Base-by-base conservation (phyloP, 2,888 invertebrate genomes). In the Callinectes sapidus region DNA sequence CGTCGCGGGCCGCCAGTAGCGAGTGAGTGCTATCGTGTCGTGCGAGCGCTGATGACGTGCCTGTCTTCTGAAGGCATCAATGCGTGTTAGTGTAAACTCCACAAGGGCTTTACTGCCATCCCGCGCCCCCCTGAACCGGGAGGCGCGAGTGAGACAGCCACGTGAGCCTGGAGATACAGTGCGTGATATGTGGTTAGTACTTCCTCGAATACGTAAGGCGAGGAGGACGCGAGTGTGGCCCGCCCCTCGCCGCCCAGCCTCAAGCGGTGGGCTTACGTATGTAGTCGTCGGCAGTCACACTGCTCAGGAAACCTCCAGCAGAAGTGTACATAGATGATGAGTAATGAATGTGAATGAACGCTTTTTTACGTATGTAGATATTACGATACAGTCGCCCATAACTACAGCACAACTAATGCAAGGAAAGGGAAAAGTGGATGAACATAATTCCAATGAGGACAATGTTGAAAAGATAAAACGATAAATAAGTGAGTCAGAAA, bases 31-130 rank as follows among this genome's bases (percentile, higher is more conserved):
- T 23, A 28, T 81, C 35, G 81, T 81, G 35, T 81, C 35, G 81
- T 32, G 81, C 35, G 16, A 16, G 35, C 35, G 35, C 81, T 81
- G 81, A 35, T 35, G 35, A 81, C 81, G 81, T 81, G 81, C 35
- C 81, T 35, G 81, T 81, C 81, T 81, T 35, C 81, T 81, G 71
- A 81, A 35, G 81, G 81, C 81, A 35, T 14, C 81, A 32, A 35
- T 81, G 18, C 81, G 81, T 81, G 81, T 81, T 81, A 81, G 81
- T 81, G 81, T 81, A 81, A 81, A 81, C 81, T 81, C 81, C 81
- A 81, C 32, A 81, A 35, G 81, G 81, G 81, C 81, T 81, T 81
- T 81, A 81, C 81, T 81, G 81, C 81, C 81, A 81, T 81, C 81
- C 81, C 81, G 81, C 81, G 81, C 81, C 81, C 32, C 16, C 81